Percentiles rank a stretch among this genome's conserved stretches.
Evolutionary conservation across 2,113 vertebrate genomes (phyloP).

Genomic region (Anthoscopus minutus): DNA sequence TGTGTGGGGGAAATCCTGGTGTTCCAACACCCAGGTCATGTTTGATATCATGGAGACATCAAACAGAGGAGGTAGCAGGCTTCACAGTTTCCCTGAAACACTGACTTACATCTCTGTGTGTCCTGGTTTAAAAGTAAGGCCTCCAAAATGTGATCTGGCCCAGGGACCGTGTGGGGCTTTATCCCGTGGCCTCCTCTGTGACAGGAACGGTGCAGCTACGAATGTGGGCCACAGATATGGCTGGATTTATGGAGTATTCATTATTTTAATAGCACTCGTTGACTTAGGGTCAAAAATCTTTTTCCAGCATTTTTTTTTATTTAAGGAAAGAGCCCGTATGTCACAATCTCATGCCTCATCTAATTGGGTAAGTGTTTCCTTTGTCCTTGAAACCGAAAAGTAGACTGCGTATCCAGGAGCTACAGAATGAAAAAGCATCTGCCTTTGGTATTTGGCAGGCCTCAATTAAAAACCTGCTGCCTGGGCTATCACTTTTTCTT

Average conservation of each 20-base stretch:
- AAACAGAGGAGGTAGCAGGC: not conserved
- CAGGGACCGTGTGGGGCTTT: not conserved
- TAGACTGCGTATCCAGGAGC: conserved; percentile 37
- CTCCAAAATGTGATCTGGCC: not conserved
- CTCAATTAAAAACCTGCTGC: conserved; percentile 50
- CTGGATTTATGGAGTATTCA: conserved; percentile 43
- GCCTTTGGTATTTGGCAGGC: conserved; percentile 53
- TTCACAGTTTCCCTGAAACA: not conserved
- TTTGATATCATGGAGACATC: not conserved
- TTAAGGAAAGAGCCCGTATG: conserved; percentile 48
- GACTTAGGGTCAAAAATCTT: conserved; percentile 63
- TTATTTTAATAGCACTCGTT: conserved; percentile 66
- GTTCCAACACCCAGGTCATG: not conserved
- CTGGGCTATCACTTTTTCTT: conserved; percentile 15
- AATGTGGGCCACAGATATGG: not conserved
- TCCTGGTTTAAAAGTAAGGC: not conserved
- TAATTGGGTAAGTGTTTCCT: conserved; percentile 70
- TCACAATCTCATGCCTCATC: conserved; percentile 60
- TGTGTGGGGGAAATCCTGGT: not conserved
- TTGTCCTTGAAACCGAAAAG: conserved; percentile 67
- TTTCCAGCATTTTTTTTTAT: conserved; percentile 37
- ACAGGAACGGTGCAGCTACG: not conserved
- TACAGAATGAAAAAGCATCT: conserved; percentile 54
- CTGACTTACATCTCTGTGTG: not conserved
- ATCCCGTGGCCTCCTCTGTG: not conserved